Evolutionary conservation across 2,797 vertebrate genomes (phyloP).

Genomic region (Bovichtus variegatus): DNA sequence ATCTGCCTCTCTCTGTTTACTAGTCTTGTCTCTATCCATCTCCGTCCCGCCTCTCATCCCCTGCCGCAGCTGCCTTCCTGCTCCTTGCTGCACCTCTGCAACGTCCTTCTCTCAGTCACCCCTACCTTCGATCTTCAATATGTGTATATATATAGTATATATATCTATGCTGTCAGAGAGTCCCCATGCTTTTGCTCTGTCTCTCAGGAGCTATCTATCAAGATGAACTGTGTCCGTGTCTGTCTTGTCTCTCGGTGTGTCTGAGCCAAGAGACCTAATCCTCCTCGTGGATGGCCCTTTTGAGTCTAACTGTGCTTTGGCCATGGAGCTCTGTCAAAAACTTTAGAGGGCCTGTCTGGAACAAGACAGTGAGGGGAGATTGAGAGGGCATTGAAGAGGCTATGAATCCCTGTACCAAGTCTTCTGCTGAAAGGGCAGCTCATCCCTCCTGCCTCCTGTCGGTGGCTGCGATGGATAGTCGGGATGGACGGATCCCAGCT

Average conservation of each 20-base stretch:
- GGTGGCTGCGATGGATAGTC: constrained; percentile 57
- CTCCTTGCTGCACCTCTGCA: constrained; percentile 44
- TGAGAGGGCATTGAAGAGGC: constrained; percentile 71
- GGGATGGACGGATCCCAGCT: constrained; percentile 58
- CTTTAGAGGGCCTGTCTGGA: constrained; percentile 66
- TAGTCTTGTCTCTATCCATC: constrained; percentile 69
- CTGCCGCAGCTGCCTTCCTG: constrained; percentile 25
- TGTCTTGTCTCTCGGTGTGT: constrained; percentile 41
- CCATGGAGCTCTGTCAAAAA: constrained; percentile 63
- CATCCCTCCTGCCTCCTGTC: constrained; percentile 59
- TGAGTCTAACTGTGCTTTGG: constrained; percentile 51
- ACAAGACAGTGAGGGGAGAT: constrained; percentile 57
- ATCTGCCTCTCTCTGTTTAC: constrained; percentile 72
- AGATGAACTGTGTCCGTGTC: constrained; percentile 38
- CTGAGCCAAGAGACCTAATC: constrained; percentile 41
- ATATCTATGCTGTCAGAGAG: constrained; percentile 55
- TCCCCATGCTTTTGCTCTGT: constrained; percentile 52
- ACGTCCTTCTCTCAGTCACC: constrained; percentile 39
- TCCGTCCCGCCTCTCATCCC: constrained; percentile 57
- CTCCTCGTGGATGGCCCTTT: constrained; percentile 39
- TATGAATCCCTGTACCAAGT: constrained; percentile 61
- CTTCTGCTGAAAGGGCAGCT: constrained; percentile 65
- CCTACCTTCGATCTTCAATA: constrained; percentile 52
- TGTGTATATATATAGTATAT: constrained; percentile 31
- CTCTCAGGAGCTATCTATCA: constrained; percentile 65